A percentile compares a stretch with the other conserved stretches of the same genome.
These are phyloP conservation scores for Aplochiton taeniatus DNA, from an alignment of 2,797 vertebrate species.

Conservation along the genomic window DNA sequence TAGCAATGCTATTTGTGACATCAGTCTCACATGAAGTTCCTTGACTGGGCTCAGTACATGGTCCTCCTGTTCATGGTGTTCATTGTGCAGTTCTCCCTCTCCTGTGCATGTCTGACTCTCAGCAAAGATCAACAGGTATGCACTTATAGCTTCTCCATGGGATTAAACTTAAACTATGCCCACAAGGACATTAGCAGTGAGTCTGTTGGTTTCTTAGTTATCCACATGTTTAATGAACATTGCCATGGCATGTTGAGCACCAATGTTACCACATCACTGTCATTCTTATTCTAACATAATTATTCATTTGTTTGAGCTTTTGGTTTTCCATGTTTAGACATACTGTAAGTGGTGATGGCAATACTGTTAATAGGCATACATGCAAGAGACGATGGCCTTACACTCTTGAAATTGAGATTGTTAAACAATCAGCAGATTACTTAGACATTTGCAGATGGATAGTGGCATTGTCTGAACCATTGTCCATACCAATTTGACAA, in stretches of 20 bases:
- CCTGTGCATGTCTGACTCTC: constrained; percentile 89
- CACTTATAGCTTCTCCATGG: background rate
- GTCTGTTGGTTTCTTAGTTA: no score
- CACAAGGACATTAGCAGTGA: no score
- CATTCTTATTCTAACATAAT: background rate
- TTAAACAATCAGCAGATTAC: background rate
- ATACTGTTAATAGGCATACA: no score
- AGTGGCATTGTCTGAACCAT: background rate
- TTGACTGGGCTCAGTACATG: constrained; percentile 89
- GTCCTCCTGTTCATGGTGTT: constrained; percentile 91
- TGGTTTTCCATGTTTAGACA: background rate
- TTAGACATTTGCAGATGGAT: background rate
- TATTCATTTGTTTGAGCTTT: background rate
- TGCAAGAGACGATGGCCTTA: no score
- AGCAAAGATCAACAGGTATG: constrained; percentile 90
- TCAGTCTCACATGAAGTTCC: constrained; percentile 45
- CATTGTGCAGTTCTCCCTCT: constrained; percentile 91
- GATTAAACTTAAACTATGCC: background rate
- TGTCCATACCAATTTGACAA: background rate
- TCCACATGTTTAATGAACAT: no score
- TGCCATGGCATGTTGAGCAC: background rate
- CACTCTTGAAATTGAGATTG: no score
- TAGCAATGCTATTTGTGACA: background rate
- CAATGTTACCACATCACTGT: background rate
- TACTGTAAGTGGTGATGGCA: no score